Base-by-base conservation (phyloP, 2,797 vertebrate genomes). In the Coendou prehensilis region DNA sequence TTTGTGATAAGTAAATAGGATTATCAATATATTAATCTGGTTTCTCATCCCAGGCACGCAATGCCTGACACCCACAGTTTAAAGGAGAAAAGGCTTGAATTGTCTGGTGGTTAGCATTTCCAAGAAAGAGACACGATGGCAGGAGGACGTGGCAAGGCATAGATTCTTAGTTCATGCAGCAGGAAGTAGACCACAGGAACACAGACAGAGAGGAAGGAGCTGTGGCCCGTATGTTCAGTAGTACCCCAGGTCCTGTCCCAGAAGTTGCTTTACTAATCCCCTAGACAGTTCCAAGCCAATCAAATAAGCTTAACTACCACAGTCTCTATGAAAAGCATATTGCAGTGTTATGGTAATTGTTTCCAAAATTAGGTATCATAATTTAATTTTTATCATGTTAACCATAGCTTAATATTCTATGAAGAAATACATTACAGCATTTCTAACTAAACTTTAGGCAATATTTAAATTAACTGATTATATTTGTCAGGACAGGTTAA, bases 401-500 rank as follows among this genome's bases (percentile, higher is more conserved):
- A 69, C 28, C 15, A 75, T 41, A 30, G 9, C 63, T 89, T 92
- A 86, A 87, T 86, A 8, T 52, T 47, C 54, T 93, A 2, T 63
- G 18, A 76, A 78, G 50, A 94, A 96, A 73, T 91, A 37, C 13
- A 82, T 47, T 41, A 69, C 17, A 63, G n/a, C 4, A 89, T 79
- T 87, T 73, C 50, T 52, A 63, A 80, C 67, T 76, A 85, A 81
- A 81, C 28, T 37, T 67, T 47, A 57, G 88, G 18, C 6, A 37
- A 26, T 91, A 78, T 92, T 93, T n/a, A 47, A 92, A 69, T 45
- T 64, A 63, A 15, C 13, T 89, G 52, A 52, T n/a, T 71, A 78
- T 91, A 73, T 91, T 85, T 85, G 23, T 61, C 1, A 73, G 59
- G n/a, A 85, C 28, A 88, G 11, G 57, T 56, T 83, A 75, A 71